Conservation (phyloP, 2,113 vertebrate genomes). For the Bos taurus region ARS-UCD2.0 NC_037344.1:4921501-4922000, state of each 20-base stretch:
- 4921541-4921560: background rate
- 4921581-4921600: background rate
- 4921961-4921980: background rate
- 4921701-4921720: background rate
- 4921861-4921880: background rate
- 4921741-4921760: background rate
- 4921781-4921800: background rate
- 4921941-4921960: background rate
- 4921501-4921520: background rate
- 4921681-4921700: background rate
- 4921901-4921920: background rate
- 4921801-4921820: background rate
- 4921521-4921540: background rate
- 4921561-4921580: background rate
- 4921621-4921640: background rate
- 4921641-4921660: background rate
- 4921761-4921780: background rate
- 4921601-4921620: background rate
- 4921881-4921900: background rate
- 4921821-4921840: background rate
- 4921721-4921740: background rate
- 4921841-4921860: background rate
- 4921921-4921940: background rate
- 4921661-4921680: too few species aligned
- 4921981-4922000: background rate